phyloP scores from a whole-genome alignment of 2,113 vertebrate species.

The Dicaeum eximium region DNA sequence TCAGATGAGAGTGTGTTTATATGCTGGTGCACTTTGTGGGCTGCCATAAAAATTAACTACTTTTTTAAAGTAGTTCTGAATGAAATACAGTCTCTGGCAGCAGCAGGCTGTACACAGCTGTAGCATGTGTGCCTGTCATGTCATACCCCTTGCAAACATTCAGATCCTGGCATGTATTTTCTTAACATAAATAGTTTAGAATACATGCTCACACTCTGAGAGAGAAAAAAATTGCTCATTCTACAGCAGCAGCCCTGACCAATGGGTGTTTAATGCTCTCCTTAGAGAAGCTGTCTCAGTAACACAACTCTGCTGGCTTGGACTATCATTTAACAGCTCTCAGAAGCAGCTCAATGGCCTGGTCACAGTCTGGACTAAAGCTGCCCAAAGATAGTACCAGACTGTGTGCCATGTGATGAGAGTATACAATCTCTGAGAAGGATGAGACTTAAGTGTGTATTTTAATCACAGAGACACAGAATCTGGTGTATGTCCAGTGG shows the following conservation, averaged over 20 bases:
- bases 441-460: not conserved
- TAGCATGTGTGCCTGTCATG: constrained; percentile 56
- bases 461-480: not conserved
- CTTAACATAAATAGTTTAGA: constrained; percentile 58
- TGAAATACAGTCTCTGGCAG: constrained; percentile 39
- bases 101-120: constrained; percentile 41
- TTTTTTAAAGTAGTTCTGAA: constrained; percentile 37
- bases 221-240: not conserved
- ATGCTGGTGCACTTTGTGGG: constrained; percentile 15
- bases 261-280: not conserved
- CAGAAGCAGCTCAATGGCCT: not conserved
- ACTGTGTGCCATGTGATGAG: not conserved
- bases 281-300: not conserved
- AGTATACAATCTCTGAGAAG: not conserved
- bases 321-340: not conserved
- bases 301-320: not conserved
- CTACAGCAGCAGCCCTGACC: constrained; percentile 19
- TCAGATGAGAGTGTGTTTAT: constrained; percentile 26
- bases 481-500: not conserved
- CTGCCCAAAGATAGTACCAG: not conserved
- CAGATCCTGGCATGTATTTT: constrained; percentile 48
- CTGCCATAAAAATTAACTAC: constrained; percentile 39
- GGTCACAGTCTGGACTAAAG: not conserved
- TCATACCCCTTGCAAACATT: constrained; percentile 32
- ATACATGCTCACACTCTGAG: not conserved